Conservation (phyloP, 2,113 vertebrate species). For the Hylia prasina region DNA sequence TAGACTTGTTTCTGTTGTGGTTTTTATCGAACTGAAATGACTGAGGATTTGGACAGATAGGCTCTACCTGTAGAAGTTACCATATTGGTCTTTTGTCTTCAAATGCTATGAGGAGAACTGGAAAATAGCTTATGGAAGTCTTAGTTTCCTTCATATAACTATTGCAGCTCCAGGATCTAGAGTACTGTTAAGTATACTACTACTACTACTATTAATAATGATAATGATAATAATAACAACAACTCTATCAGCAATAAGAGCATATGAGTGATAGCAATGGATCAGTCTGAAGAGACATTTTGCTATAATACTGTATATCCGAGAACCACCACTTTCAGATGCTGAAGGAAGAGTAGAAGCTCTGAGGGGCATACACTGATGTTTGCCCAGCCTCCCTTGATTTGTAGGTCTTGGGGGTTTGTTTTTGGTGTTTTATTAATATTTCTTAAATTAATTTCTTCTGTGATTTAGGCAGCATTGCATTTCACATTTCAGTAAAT, state of each 20-base stretch:
- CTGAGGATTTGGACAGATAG: neutral
- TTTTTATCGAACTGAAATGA: neutral
- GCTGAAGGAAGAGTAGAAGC: neutral
- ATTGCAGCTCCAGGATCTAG: neutral
- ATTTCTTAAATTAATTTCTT: neutral
- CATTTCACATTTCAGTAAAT: neutral
- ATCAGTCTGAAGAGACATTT: neutral
- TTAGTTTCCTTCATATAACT: neutral
- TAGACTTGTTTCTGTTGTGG: neutral
- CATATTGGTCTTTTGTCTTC: neutral
- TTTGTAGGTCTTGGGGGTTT: neutral
- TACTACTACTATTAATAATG: too few relatives aligned
- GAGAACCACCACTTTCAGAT: neutral
- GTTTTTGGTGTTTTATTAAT: neutral
- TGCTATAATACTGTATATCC: neutral
- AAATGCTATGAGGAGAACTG: neutral
- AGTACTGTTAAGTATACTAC: neutral
- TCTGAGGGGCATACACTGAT: neutral
- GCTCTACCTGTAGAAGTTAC: neutral
- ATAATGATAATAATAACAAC: accelerated
- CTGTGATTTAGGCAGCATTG: neutral
- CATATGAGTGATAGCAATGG: neutral
- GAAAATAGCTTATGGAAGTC: neutral
- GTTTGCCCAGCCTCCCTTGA: neutral
- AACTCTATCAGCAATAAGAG: neutral